phyloP scores from a whole-genome alignment of 2,113 vertebrate species.

The Euleptes europaea region DNA sequence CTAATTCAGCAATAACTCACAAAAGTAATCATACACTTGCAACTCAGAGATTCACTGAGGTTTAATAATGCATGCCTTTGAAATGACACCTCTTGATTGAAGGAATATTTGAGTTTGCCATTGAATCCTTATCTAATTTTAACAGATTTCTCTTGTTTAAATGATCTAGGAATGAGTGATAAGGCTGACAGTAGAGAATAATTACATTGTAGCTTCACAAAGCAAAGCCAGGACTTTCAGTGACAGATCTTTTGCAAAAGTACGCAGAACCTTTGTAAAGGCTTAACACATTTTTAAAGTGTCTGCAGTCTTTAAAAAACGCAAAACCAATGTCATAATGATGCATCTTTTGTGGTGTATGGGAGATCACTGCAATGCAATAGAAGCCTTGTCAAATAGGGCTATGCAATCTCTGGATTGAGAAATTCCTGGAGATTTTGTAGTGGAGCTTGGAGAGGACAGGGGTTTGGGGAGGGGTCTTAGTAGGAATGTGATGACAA shows the following conservation, averaged over 20 bases:
- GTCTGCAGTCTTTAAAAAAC: background rate
- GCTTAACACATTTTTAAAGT: background rate
- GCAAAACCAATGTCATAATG: background rate
- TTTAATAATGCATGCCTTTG: background rate
- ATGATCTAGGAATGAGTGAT: background rate
- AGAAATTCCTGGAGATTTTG: no score
- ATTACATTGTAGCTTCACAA: background rate
- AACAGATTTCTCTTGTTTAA: background rate
- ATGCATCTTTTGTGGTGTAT: background rate
- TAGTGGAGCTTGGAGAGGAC: no score
- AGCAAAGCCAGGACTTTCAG: background rate
- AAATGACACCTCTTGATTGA: fast-evolving
- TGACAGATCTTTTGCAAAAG: background rate
- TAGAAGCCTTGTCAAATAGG: background rate
- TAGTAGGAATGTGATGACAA: no score
- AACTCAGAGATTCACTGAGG: background rate
- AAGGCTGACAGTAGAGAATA: background rate
- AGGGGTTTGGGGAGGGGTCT: no score
- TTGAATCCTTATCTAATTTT: fast-evolving
- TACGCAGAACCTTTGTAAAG: background rate
- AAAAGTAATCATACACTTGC: background rate
- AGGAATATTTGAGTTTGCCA: background rate
- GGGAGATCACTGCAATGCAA: background rate
- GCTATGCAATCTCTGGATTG: no score
- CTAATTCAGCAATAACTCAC: background rate